Percentiles rank a stretch among this genome's conserved stretches.
Evolutionary conservation across 2,113 vertebrate genomes (phyloP).

Genomic region (Grus americana): DNA sequence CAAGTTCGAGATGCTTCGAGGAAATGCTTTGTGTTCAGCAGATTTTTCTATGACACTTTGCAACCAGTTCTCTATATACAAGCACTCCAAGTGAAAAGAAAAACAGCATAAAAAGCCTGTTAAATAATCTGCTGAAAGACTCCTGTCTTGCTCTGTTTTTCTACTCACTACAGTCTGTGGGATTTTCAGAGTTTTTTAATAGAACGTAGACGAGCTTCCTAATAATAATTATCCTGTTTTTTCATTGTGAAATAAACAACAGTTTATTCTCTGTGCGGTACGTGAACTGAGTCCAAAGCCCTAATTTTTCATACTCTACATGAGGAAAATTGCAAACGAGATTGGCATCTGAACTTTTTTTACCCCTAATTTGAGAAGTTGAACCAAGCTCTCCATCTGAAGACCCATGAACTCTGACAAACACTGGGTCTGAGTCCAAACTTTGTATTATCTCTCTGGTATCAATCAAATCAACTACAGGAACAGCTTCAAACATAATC

Average conservation of each 20-base stretch:
- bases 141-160: neutral
- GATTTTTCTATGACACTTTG: neutral
- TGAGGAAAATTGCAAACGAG: neutral
- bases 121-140: neutral
- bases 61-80: neutral
- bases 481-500: neutral
- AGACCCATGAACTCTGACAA: conserved; percentile 20
- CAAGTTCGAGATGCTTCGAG: neutral
- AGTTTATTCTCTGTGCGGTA: neutral
- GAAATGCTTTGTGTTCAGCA: neutral
- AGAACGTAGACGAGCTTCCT: neutral
- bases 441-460: conserved; percentile 18
- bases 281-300: neutral
- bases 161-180: neutral
- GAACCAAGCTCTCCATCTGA: neutral
- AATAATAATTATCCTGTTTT: neutral
- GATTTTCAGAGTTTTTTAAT: neutral
- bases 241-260: neutral
- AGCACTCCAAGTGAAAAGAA: neutral
- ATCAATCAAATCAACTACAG: neutral
- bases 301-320: neutral
- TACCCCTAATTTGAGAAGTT: neutral
- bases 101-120: neutral
- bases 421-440: neutral
- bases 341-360: neutral